Evolutionary conservation across 2,113 vertebrate genomes (phyloP).

Genomic region (Nestor notabilis): DNA sequence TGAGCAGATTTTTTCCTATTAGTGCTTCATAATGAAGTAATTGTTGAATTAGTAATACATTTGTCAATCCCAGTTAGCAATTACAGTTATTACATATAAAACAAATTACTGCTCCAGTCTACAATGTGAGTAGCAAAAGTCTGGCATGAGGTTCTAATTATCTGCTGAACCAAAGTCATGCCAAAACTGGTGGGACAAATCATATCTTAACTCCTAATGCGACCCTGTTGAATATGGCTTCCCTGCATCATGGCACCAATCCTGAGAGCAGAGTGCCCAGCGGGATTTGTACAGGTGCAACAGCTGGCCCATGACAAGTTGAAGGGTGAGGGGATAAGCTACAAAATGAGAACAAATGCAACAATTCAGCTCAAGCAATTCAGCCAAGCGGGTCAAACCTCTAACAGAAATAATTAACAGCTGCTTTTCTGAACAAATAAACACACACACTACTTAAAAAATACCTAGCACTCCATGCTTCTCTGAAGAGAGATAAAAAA

Average conservation of each 20-base stretch:
- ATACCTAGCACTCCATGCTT: background rate
- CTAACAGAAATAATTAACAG: background rate
- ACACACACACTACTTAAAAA: background rate
- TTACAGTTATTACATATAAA: constrained; percentile 17
- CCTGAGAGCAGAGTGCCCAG: background rate
- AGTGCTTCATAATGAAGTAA: background rate
- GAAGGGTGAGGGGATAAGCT: background rate
- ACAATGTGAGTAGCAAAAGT: background rate
- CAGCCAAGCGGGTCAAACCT: background rate
- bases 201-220: background rate
- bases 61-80: constrained; percentile 24
- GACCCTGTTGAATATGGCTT: background rate
- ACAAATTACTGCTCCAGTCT: background rate
- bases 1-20: background rate
- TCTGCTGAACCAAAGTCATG: background rate
- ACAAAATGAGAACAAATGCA: background rate
- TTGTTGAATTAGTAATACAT: constrained; percentile 40
- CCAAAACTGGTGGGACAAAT: background rate
- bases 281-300: background rate
- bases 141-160: constrained; percentile 51
- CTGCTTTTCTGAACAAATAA: background rate
- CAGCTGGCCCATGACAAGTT: background rate
- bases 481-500: background rate
- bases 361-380: background rate
- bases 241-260: background rate